Percentiles rank a stretch among this genome's conserved stretches.
These are phyloP conservation scores for Ursus arctos DNA, from an alignment of 2,113 vertebrate genomes.

Conservation along the genomic window DNA sequence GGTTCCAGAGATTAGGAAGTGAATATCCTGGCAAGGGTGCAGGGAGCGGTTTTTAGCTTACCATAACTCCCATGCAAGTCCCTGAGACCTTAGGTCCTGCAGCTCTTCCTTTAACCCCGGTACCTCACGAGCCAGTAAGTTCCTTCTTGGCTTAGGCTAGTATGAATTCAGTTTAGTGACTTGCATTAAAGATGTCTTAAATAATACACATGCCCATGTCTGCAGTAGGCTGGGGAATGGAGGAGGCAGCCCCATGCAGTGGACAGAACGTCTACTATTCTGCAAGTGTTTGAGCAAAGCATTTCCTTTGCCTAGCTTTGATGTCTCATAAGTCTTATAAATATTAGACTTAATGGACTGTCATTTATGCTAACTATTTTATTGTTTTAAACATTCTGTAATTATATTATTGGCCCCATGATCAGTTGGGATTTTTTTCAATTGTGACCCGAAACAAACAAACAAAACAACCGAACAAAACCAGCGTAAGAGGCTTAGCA, in stretches of 20 bases:
- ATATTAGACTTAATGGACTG: neutral
- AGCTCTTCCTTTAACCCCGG: neutral
- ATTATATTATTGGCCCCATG: neutral
- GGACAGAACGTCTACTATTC: neutral
- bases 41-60: neutral
- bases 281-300: neutral
- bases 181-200: neutral
- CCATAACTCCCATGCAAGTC: neutral
- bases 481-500: neutral
- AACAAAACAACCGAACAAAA: neutral
- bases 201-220: neutral
- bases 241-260: neutral
- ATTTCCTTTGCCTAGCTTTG: neutral
- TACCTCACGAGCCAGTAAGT: neutral
- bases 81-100: neutral
- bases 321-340: slow-evolving; percentile 36
- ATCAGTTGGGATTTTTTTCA: neutral
- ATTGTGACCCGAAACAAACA: neutral
- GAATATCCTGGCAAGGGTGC: neutral
- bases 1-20: neutral
- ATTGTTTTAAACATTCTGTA: slow-evolving; percentile 31
- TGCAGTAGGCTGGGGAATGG: neutral
- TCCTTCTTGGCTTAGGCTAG: neutral
- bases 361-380: slow-evolving; percentile 23
- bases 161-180: neutral